Percentiles rank a stretch among this genome's conserved stretches.
Evolutionary conservation across 2,888 invertebrate species (phyloP).

Genomic region (Malthinus flaveolus): DNA sequence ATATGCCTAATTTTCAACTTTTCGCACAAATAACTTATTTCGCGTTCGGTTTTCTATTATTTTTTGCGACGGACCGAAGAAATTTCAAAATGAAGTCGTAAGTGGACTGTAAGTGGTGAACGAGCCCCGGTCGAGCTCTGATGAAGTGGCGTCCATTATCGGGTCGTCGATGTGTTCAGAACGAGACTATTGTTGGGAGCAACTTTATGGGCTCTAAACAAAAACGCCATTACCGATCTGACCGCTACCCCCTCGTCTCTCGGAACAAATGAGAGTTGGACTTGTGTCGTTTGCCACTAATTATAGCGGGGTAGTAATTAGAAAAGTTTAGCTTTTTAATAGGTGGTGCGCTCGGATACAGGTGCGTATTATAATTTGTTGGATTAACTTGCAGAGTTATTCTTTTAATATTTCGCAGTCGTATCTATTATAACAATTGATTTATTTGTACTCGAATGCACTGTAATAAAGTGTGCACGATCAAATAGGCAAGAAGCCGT

Average conservation of each 20-base stretch:
- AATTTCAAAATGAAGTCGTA: neutral
- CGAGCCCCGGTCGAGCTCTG: slow-evolving; percentile 38
- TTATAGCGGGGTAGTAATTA: slow-evolving; percentile 24
- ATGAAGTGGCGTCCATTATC: slow-evolving; percentile 47
- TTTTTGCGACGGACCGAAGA: no score
- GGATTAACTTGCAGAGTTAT: neutral
- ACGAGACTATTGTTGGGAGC: slow-evolving; percentile 46
- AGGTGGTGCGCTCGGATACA: no score
- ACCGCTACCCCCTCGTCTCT: slow-evolving; percentile 33
- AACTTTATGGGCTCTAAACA: slow-evolving; percentile 51
- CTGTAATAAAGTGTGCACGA: slow-evolving; percentile 46
- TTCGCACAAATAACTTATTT: no score
- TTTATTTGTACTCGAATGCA: slow-evolving; percentile 44
- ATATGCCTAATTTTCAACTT: no score
- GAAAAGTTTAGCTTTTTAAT: slow-evolving; percentile 24
- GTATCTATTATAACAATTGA: slow-evolving; percentile 41
- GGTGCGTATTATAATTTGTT: neutral
- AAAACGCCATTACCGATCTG: slow-evolving; percentile 49
- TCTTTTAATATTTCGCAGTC: slow-evolving; percentile 39
- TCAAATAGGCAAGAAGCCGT: slow-evolving; percentile 47
- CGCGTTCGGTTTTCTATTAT: no score
- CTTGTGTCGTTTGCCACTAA: slow-evolving; percentile 29
- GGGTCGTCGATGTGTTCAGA: slow-evolving; percentile 45
- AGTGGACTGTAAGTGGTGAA: slow-evolving; percentile 31
- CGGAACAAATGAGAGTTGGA: slow-evolving; percentile 26